phyloP scores from a whole-genome alignment of 1,140 invertebrate genomes.

The Brachionus koreanus region DNA sequence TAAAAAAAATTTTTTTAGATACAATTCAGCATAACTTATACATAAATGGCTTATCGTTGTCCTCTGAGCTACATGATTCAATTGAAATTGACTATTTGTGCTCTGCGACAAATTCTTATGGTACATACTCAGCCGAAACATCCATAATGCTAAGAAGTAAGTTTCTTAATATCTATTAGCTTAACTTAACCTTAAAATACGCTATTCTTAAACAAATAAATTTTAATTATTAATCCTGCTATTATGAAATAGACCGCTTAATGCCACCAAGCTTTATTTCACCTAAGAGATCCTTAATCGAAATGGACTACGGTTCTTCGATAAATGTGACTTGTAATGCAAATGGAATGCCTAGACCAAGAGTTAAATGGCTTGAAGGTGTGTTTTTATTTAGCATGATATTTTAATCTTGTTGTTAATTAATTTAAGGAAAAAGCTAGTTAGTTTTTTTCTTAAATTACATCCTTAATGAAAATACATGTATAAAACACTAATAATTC shows the following conservation, averaged over 20 bases:
- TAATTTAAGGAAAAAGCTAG: constrained; percentile 6
- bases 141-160: constrained; percentile 39
- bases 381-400: constrained; percentile 25
- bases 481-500: not conserved
- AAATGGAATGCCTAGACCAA: constrained; percentile 40
- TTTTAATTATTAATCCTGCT: not conserved
- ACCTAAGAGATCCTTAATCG: constrained; percentile 34
- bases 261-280: constrained; percentile 36
- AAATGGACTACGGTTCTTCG: constrained; percentile 24
- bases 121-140: constrained; percentile 5
- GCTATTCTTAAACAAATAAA: not conserved
- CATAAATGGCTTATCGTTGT: constrained; percentile 1
- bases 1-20: not conserved
- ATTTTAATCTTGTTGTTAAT: not conserved
- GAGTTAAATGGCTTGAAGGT: constrained; percentile 44
- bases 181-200: not conserved
- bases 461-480: not conserved
- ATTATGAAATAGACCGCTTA: constrained; percentile 33
- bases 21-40: not conserved
- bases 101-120: constrained; percentile 5
- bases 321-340: constrained; percentile 40
- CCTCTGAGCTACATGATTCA: not conserved
- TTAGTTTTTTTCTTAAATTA: constrained; percentile 12
- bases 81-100: constrained; percentile 33
- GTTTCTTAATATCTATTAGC: not conserved